Percentiles rank a stretch among this genome's conserved stretches.
Evolutionary conservation across 1,140 invertebrate genomes (phyloP).

Genomic region (Drosophila pectinifera): DNA sequence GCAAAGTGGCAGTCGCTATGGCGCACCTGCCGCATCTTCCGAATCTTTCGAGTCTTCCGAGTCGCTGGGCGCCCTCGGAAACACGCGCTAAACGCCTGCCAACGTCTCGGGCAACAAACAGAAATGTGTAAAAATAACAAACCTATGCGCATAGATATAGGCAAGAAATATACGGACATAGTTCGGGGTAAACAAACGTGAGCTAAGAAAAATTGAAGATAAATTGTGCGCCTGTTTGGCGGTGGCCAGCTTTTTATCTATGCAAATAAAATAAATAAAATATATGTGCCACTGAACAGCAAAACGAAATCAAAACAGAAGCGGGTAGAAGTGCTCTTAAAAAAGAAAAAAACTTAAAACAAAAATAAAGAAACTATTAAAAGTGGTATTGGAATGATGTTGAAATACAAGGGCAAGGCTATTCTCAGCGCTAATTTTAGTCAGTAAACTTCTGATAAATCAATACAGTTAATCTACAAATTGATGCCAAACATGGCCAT

Average conservation of each 20-base stretch:
- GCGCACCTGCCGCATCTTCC: constrained; percentile 69
- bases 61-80: constrained; percentile 27
- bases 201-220: constrained; percentile 45
- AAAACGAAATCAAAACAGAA: constrained; percentile 48
- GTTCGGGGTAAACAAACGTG: constrained; percentile 51
- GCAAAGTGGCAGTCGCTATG: constrained; percentile 64
- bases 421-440: constrained; percentile 4
- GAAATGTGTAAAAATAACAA: constrained; percentile 75
- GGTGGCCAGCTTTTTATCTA: constrained; percentile 48
- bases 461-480: constrained; percentile 13
- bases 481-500: background rate
- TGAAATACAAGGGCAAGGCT: constrained; percentile 18
- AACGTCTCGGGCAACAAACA: constrained; percentile 30
- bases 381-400: constrained; percentile 7
- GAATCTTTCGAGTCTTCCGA: constrained; percentile 13
- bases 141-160: constrained; percentile 39
- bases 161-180: constrained; percentile 29
- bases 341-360: background rate
- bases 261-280: constrained; percentile 52
- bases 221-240: constrained; percentile 23
- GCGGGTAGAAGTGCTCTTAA: background rate
- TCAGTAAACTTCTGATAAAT: constrained; percentile 3
- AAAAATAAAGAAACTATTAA: constrained; percentile 1
- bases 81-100: constrained; percentile 41
- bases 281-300: constrained; percentile 13